Evolutionary conservation across 2,888 invertebrate genomes (phyloP).

Genomic region (Mellilla xanthometata): DNA sequence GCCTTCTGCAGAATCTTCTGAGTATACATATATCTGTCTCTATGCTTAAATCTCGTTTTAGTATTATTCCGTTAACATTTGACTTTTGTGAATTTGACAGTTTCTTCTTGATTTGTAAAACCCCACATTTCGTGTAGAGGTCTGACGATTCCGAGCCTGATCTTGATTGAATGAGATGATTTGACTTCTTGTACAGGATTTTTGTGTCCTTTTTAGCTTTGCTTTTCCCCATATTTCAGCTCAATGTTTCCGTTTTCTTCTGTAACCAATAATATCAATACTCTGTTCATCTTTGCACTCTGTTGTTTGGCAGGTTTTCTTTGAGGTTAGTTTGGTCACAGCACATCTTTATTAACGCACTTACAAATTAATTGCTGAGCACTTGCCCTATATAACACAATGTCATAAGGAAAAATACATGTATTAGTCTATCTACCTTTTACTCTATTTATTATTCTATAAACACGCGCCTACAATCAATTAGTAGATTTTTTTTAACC

Average conservation of each 20-base stretch:
- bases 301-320: too few species aligned
- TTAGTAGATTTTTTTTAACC: too few species aligned
- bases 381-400: too few species aligned
- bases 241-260: constrained; percentile 40
- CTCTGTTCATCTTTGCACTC: constrained; percentile 57
- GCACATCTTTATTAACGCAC: too few species aligned
- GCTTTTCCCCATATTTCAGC: constrained; percentile 51
- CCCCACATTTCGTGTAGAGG: constrained; percentile 35
- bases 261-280: constrained; percentile 69
- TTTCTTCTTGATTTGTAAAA: constrained; percentile 46
- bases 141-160: constrained; percentile 52
- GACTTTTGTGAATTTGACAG: constrained; percentile 38
- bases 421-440: too few species aligned
- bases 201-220: constrained; percentile 41
- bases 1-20: constrained; percentile 52
- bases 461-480: too few species aligned
- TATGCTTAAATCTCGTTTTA: constrained; percentile 61
- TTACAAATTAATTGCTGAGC: too few species aligned
- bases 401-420: too few species aligned
- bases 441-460: too few species aligned
- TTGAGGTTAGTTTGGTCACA: too few species aligned
- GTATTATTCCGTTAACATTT: constrained; percentile 38
- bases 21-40: constrained; percentile 66
- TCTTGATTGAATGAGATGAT: constrained; percentile 48
- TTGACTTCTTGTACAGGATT: constrained; percentile 58